A percentile compares a stretch with the other conserved stretches of the same genome.
phyloP scores from a whole-genome alignment of 2,113 vertebrate species.

The Neotoma lepida region DNA sequence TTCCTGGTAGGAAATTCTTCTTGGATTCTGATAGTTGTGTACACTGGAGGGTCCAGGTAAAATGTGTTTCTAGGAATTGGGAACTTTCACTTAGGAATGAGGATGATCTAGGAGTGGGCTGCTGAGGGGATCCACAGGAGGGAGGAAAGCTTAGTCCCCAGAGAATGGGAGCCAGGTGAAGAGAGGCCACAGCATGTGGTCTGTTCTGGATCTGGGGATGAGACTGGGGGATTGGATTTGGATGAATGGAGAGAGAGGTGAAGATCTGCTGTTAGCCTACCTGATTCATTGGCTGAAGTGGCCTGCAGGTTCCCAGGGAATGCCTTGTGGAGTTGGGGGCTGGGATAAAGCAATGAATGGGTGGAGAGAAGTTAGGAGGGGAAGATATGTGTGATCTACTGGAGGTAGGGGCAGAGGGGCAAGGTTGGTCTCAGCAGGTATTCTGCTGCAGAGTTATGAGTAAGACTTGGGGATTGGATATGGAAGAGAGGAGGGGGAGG shows the following conservation, averaged over 20 bases:
- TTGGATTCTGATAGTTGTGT: not conserved
- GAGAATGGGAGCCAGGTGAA: not conserved
- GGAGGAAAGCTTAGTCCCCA: not conserved
- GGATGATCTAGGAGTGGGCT: not conserved
- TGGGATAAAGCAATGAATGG: not conserved
- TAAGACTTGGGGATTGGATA: not conserved
- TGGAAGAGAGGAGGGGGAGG: not conserved
- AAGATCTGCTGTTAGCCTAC: not conserved
- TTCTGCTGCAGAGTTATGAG: not conserved
- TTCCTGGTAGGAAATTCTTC: not conserved
- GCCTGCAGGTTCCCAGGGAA: not conserved
- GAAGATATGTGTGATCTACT: not conserved
- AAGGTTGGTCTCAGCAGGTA: not conserved
- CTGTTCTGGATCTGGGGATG: not conserved
- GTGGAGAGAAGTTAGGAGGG: not conserved
- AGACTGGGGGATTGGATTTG: not conserved
- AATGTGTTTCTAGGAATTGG: not conserved
- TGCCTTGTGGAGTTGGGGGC: not conserved
- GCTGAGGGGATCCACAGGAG: not conserved
- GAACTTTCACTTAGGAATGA: not conserved
- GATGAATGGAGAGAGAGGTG: not conserved
- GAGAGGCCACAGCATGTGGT: not conserved
- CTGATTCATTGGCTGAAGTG: not conserved
- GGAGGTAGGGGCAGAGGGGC: not conserved
- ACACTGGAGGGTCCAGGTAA: not conserved